Percentiles rank a stretch among this genome's conserved stretches.
phyloP scores from a whole-genome alignment of 2,113 vertebrate genomes.

The Odocoileus hemionus region DNA sequence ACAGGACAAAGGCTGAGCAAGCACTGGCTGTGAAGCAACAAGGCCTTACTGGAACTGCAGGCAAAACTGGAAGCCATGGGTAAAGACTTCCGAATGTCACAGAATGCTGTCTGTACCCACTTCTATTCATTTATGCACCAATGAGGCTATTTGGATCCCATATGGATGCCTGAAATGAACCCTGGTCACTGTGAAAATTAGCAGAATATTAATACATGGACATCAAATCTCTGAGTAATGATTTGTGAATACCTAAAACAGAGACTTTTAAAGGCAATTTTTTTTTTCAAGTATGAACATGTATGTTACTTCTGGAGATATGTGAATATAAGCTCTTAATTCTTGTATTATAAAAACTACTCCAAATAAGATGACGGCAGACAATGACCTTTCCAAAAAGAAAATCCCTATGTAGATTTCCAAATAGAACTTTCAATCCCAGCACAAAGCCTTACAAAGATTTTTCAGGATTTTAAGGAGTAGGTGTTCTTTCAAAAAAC shows the following conservation, averaged over 20 bases:
- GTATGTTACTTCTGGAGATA: background rate
- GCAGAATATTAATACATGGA: background rate
- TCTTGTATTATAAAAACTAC: background rate
- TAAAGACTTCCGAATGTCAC: background rate
- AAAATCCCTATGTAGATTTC: background rate
- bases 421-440: background rate
- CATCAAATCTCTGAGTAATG: background rate
- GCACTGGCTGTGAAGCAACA: background rate
- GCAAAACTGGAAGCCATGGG: slow-evolving; percentile 41
- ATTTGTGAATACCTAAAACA: background rate
- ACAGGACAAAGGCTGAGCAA: background rate
- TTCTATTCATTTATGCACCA: slow-evolving; percentile 10
- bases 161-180: slow-evolving; percentile 61
- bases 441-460: background rate
- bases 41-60: slow-evolving; percentile 15
- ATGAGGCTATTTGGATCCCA: slow-evolving; percentile 22
- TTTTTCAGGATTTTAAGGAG: background rate
- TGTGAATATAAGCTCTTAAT: background rate
- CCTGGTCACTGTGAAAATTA: slow-evolving; percentile 47
- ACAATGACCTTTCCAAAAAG: slow-evolving; percentile 6
- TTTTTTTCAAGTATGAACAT: background rate
- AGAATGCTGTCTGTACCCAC: background rate
- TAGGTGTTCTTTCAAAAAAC: background rate
- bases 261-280: background rate
- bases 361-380: background rate